Evolutionary conservation across 2,113 vertebrate species (phyloP), one percentile per base, ranked within the genome.

Genomic region (Rattus norvegicus): DNA sequence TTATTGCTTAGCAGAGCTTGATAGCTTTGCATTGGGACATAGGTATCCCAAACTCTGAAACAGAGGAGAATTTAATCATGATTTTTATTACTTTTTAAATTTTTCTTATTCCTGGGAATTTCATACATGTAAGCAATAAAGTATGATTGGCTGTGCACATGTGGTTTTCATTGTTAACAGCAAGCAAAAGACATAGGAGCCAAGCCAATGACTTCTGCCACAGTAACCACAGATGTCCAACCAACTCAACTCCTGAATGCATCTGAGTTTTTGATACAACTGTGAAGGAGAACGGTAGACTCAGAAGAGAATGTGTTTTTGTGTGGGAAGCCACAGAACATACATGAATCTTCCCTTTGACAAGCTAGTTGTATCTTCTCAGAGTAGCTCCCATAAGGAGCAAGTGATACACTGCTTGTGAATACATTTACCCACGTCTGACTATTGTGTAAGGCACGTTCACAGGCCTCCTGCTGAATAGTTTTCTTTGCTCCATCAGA

Each of bases 131-230:
- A 49, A 13, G 4, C 26, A 85, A 65, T 85, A 47, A 65, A 85
- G 28, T 43, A 63, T 52, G 47, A 69, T 69, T 69, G 63, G 30
- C 63, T 67, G 2, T 67, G 30, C 28, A 49, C 63, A 87, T 87
- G 63, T 87, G 28, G 24, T 69, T 87, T 69, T 95, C 26, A 84
- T 49, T 92, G 43, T 92, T 81, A 94, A 80, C 12, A 94, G 22
- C 49, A 54, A 88, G 20, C 17, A 61, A 70, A 16, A 80, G 73
- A 81, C 36, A 67, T 14, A 76, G 56, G 22, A 92, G 61, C 83
- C 9, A 24, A 73, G 89, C 20, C 26, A 83, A 67, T 1, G 7
- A 52, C 14, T 97, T 94, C 20, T 33, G 4, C 59, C 47, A 61
- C 22, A 39, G 30, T 5, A n/a, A 28, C 16, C n/a, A 76, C 56